Evolutionary conservation across 2,888 invertebrate species (phyloP), one percentile per base, ranked within the genome.

Genomic region (Nyleta sp.): DNA sequence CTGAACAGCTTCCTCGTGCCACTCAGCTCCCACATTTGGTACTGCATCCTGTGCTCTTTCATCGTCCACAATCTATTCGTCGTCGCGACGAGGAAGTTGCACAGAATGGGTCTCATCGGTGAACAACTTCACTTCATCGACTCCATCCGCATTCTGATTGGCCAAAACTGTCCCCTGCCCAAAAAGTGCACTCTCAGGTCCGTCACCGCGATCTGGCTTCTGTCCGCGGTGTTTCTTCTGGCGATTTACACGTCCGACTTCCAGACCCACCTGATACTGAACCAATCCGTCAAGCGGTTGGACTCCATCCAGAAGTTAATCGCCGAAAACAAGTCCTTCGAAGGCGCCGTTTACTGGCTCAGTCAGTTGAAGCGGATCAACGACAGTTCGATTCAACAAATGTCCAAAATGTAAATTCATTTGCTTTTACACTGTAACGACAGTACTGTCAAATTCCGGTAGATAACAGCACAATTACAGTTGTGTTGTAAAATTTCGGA

Each of bases 381-480:
- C n/a, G 33, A 52, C n/a, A 18, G 4, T 35, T 0, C n/a, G 6
- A 52, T n/a, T 6, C 10, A 20, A 18, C 33, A 35, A 4, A 10
- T 52, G 8, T 7, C 15, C 6, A 13, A 28, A 50, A 31, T 28
- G 50, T 50, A 50, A n/a, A n/a, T n/a, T n/a, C n/a, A n/a, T n/a
- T n/a, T n/a, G n/a, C n/a, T n/a, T n/a, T n/a, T n/a, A n/a, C n/a
- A n/a, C n/a, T n/a, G n/a, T n/a, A n/a, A n/a, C n/a, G n/a, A n/a
- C n/a, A n/a, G n/a, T n/a, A n/a, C n/a, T n/a, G n/a, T n/a, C n/a
- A n/a, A n/a, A n/a, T n/a, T n/a, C n/a, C n/a, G n/a, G n/a, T n/a
- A n/a, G n/a, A n/a, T n/a, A n/a, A n/a, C n/a, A n/a, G n/a, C n/a
- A n/a, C n/a, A 50, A 50, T 44, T 48, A 24, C 8, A 40, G n/a